A percentile compares a stretch with the other conserved stretches of the same genome.
Evolutionary conservation across 1,140 invertebrate genomes (phyloP).

Genomic region (Augochlora pura): DNA sequence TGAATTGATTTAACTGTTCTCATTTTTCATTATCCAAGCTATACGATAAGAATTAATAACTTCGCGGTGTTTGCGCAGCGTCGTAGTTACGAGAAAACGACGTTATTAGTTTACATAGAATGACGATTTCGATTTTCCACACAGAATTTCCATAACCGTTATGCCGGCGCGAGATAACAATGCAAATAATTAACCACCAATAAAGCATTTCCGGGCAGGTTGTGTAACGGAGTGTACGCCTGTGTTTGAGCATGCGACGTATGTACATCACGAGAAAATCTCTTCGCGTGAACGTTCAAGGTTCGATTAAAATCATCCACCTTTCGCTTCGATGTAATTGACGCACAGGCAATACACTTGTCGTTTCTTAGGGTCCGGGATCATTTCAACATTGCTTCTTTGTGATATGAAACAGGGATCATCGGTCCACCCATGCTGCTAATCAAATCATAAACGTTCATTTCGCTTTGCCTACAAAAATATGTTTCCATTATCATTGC

Average conservation of each 20-base stretch:
- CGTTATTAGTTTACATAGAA: constrained; percentile 18
- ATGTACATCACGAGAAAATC: constrained; percentile 56
- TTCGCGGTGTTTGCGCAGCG: too few species aligned
- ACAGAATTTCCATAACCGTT: constrained; percentile 37
- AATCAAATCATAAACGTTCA: too few species aligned
- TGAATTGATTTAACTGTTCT: neutral
- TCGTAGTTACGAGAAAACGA: too few species aligned
- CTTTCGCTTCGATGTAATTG: constrained; percentile 56
- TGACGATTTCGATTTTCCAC: constrained; percentile 28
- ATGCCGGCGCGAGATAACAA: constrained; percentile 41
- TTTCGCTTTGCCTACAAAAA: too few species aligned
- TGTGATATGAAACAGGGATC: neutral
- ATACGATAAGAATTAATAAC: too few species aligned
- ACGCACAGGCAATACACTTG: constrained; percentile 21
- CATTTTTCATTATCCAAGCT: neutral
- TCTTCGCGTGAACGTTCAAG: constrained; percentile 44
- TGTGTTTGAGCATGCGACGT: constrained; percentile 7
- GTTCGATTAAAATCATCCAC: constrained; percentile 56
- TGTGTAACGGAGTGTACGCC: constrained; percentile 47
- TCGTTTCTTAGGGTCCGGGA: constrained; percentile 10
- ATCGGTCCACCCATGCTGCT: neutral
- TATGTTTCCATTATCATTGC: too few species aligned
- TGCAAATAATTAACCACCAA: constrained; percentile 55
- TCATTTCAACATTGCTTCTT: neutral
- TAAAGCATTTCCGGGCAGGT: constrained; percentile 62